Percentiles rank a stretch among this genome's conserved stretches.
phyloP scores from a whole-genome alignment of 2,113 vertebrate genomes.

The Laticauda colubrina region DNA sequence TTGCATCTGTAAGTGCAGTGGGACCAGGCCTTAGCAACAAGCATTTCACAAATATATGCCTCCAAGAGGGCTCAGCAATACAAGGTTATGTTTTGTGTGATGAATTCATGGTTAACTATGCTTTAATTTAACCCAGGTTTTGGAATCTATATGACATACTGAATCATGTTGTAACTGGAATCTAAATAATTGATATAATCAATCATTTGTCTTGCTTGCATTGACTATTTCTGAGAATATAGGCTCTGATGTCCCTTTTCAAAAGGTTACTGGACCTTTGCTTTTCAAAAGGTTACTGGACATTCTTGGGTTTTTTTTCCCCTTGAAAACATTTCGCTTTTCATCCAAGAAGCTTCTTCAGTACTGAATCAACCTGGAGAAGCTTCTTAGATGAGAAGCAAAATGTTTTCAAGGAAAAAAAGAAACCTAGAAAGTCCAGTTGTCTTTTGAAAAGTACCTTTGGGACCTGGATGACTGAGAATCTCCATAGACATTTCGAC shows the following conservation, averaged over 20 bases:
- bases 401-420: background rate
- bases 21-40: background rate
- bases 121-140: background rate
- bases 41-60: background rate
- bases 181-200: background rate
- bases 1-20: too few relatives aligned
- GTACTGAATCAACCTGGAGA: background rate
- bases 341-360: background rate
- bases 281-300: background rate
- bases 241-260: background rate
- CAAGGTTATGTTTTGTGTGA: background rate
- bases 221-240: background rate
- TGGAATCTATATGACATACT: background rate
- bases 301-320: rapidly evolving
- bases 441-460: background rate
- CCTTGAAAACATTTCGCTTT: background rate
- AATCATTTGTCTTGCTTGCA: background rate
- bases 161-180: background rate
- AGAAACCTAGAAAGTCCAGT: background rate
- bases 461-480: background rate
- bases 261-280: too few relatives aligned
- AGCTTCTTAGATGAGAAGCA: background rate
- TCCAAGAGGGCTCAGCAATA: background rate
- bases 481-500: background rate
- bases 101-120: background rate